A percentile compares a stretch with the other conserved stretches of the same genome.
phyloP scores from a whole-genome alignment of 2,113 vertebrate genomes.

The Corapipo altera region DNA sequence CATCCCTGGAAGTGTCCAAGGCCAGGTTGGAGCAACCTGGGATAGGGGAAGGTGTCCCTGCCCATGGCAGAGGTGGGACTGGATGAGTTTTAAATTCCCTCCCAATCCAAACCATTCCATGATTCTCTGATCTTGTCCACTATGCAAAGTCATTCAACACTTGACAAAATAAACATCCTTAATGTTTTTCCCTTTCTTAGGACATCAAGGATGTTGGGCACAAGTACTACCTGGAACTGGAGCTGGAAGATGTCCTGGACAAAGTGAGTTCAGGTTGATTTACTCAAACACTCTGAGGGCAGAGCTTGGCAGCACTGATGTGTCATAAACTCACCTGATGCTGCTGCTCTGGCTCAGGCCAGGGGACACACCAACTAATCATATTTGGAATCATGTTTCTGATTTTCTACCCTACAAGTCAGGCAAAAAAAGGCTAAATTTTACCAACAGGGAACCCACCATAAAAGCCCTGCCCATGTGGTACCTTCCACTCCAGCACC shows the following conservation, averaged over 20 bases:
- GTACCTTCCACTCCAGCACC: background rate
- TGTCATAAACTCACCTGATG: accelerated
- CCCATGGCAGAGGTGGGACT: background rate
- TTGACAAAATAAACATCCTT: background rate
- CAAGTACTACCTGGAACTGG: slow-evolving; percentile 84
- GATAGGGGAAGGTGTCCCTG: background rate
- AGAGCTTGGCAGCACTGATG: background rate
- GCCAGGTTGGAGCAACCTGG: background rate
- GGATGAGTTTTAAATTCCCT: background rate
- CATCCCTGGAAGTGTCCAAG: background rate
- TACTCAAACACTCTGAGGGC: background rate
- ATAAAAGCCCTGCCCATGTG: background rate
- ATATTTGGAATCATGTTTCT: accelerated
- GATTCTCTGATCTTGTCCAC: background rate
- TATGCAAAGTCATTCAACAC: background rate
- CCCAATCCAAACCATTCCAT: background rate
- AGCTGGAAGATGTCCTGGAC: slow-evolving; percentile 77
- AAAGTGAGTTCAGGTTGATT: slow-evolving; percentile 76
- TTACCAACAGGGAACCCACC: no score
- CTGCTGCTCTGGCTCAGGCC: background rate
- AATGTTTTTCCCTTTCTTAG: slow-evolving; percentile 64
- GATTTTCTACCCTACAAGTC: background rate
- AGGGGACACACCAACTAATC: background rate
- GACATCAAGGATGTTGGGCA: slow-evolving; percentile 74
- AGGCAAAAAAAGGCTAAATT: background rate